phyloP scores from a whole-genome alignment of 2,888 invertebrate genomes.

The Pyrocoelia pectoralis region DNA sequence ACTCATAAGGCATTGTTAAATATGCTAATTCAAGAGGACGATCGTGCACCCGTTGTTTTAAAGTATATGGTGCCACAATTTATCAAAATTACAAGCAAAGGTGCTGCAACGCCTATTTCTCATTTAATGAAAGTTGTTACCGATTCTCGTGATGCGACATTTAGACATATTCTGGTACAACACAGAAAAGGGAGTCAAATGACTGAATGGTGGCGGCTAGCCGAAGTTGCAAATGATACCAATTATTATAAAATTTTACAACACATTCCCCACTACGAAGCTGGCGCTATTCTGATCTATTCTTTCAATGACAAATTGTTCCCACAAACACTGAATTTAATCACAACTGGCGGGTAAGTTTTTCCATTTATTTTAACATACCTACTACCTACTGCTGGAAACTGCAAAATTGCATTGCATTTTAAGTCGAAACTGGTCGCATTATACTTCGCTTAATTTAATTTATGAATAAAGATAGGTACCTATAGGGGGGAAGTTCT shows the following conservation, averaged over 20 bases:
- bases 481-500: no score
- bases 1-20: slow-evolving; percentile 68
- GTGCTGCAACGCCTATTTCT: slow-evolving; percentile 69
- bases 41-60: slow-evolving; percentile 60
- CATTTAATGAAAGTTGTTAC: slow-evolving; percentile 65
- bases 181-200: background rate
- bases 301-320: slow-evolving; percentile 95
- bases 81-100: slow-evolving; percentile 80
- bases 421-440: no score
- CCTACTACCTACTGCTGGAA: no score
- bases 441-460: no score
- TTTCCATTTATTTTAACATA: background rate
- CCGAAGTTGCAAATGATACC: slow-evolving; percentile 64
- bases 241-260: slow-evolving; percentile 58
- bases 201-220: slow-evolving; percentile 72
- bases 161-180: slow-evolving; percentile 11
- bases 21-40: slow-evolving; percentile 65
- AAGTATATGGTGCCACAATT: slow-evolving; percentile 80
- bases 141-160: slow-evolving; percentile 53
- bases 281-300: slow-evolving; percentile 75
- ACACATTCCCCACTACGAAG: slow-evolving; percentile 55
- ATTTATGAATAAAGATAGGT: no score
- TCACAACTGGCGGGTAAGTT: slow-evolving; percentile 92
- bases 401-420: background rate
- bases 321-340: slow-evolving; percentile 86